Evolutionary conservation across 2,888 invertebrate species (phyloP).

Genomic region (Graphium colonna): DNA sequence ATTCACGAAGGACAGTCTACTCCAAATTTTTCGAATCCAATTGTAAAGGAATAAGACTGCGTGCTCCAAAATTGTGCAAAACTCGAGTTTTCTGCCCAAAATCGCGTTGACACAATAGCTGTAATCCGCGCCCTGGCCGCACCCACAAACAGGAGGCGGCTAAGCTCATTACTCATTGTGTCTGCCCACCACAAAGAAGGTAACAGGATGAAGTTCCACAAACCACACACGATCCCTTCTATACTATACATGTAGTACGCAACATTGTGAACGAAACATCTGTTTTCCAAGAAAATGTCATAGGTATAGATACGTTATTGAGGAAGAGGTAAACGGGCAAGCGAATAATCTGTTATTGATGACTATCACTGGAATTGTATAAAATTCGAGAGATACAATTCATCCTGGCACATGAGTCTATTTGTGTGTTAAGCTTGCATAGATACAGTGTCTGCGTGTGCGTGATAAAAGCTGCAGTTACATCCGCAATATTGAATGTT

Average conservation of each 20-base stretch:
- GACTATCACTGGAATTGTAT: too few relatives aligned
- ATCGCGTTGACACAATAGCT: conserved; percentile 27
- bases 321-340: too few relatives aligned
- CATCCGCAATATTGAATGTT: too few relatives aligned
- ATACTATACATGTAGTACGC: conserved; percentile 10
- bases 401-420: too few relatives aligned
- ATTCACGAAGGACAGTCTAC: too few relatives aligned
- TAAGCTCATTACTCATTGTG: conserved; percentile 34
- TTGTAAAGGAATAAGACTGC: conserved; percentile 6
- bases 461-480: too few relatives aligned
- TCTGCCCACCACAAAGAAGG: conserved; percentile 12
- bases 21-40: too few relatives aligned
- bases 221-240: background rate
- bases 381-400: too few relatives aligned
- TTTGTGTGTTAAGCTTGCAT: too few relatives aligned
- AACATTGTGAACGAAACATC: conserved; percentile 10
- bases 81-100: conserved; percentile 37
- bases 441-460: too few relatives aligned
- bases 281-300: background rate
- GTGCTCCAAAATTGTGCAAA: conserved; percentile 39
- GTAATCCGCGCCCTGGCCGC: conserved; percentile 25
- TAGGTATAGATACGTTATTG: too few relatives aligned
- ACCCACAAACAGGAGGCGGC: conserved; percentile 24
- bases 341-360: too few relatives aligned
- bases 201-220: conserved; percentile 9